Evolutionary conservation across 23 tunicate genomes (phyloP).

Genomic region (Diplosoma virens): DNA sequence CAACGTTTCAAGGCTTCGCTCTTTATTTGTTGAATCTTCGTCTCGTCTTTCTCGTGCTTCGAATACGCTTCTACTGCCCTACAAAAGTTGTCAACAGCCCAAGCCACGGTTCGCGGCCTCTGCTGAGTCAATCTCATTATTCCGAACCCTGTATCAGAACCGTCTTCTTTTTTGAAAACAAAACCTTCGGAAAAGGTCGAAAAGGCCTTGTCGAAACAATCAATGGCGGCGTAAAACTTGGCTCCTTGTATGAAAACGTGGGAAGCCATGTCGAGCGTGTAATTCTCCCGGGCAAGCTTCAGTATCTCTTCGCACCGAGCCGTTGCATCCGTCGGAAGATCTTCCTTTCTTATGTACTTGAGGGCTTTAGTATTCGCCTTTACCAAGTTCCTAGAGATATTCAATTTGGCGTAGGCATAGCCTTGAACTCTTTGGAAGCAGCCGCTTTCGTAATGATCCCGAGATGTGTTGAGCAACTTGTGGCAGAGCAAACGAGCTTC

Average conservation of each 20-base stretch:
- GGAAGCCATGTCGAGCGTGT: conserved; percentile 41
- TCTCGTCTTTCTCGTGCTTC: background rate
- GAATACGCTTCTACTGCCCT: conserved; percentile 33
- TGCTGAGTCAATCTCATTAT: background rate
- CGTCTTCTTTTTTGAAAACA: background rate
- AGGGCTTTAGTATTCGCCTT: conserved; percentile 61
- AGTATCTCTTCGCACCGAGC: conserved; percentile 29
- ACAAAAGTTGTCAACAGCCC: conserved; percentile 61
- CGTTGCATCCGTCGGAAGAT: background rate
- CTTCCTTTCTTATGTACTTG: background rate
- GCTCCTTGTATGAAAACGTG: conserved; percentile 56
- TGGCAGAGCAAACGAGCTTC: conserved; percentile 17
- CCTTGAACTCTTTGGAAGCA: conserved; percentile 23
- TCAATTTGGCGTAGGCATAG: conserved; percentile 48
- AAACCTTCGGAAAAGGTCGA: conserved; percentile 41
- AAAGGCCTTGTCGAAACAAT: conserved; percentile 33
- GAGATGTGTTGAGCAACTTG: background rate
- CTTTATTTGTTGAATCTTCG: too few species aligned
- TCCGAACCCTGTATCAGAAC: background rate
- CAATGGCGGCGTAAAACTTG: conserved; percentile 59
- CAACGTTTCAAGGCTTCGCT: too few species aligned
- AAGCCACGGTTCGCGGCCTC: conserved; percentile 50
- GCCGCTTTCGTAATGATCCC: conserved; percentile 43
- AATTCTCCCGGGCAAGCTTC: conserved; percentile 37
- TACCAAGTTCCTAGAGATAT: conserved; percentile 44